Conservation (phyloP, 1,140 invertebrate genomes). For the Leptinotarsa lineolata region DNA sequence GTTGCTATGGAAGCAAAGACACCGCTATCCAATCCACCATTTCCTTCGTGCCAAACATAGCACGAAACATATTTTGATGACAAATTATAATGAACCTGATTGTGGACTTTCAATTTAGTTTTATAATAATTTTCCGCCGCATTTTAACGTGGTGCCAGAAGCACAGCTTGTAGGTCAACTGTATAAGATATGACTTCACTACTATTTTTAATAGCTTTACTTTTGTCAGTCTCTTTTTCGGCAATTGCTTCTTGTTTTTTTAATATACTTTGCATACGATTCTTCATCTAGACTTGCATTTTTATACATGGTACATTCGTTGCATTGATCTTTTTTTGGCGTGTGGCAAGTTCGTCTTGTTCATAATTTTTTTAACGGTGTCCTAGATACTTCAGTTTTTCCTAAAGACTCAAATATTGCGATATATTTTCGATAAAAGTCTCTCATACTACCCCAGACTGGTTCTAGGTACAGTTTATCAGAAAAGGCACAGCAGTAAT, state of each 20-base stretch:
- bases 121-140: slow-evolving; percentile 49
- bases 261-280: slow-evolving; percentile 20
- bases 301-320: no score
- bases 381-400: background rate
- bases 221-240: slow-evolving; percentile 45
- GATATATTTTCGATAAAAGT: background rate
- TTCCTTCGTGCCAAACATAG: slow-evolving; percentile 45
- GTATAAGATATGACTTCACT: no score
- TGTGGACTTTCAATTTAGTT: slow-evolving; percentile 51
- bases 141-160: slow-evolving; percentile 44
- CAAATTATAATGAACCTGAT: slow-evolving; percentile 47
- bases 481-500: slow-evolving; percentile 1
- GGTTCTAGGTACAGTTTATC: slow-evolving; percentile 21
- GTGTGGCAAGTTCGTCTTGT: background rate
- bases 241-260: slow-evolving; percentile 38
- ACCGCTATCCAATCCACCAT: slow-evolving; percentile 30
- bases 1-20: slow-evolving; percentile 28
- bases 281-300: slow-evolving; percentile 15
- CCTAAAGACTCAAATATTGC: background rate
- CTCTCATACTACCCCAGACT: background rate
- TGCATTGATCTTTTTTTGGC: no score
- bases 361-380: background rate
- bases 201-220: slow-evolving; percentile 12
- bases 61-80: slow-evolving; percentile 39
- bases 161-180: slow-evolving; percentile 48